Percentiles rank a stretch among this genome's conserved stretches.
Evolutionary conservation across 2,888 invertebrate species (phyloP).

Genomic region (Carterocephalus palaemon): DNA sequence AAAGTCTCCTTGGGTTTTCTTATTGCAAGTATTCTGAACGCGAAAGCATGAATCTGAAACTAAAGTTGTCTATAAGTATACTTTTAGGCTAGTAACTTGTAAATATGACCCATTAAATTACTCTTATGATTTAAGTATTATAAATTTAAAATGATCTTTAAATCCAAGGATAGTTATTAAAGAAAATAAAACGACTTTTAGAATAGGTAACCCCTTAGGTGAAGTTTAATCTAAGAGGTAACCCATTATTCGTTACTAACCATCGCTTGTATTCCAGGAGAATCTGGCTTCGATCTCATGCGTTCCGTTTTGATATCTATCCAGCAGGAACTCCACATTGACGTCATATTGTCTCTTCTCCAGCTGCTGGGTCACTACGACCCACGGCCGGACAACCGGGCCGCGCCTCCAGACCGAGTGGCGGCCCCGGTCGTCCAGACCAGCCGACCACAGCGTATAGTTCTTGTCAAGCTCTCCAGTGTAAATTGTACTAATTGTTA

Average conservation of each 20-base stretch:
- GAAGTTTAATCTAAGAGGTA: too few relatives aligned
- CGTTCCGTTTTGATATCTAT: constrained; percentile 21
- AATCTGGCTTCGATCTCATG: constrained; percentile 32
- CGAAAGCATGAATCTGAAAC: constrained; percentile 37
- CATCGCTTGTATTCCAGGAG: constrained; percentile 40
- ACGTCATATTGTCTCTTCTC: constrained; percentile 29
- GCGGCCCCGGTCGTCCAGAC: constrained; percentile 34
- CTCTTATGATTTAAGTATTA: too few relatives aligned
- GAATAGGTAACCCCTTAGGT: too few relatives aligned
- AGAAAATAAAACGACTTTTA: too few relatives aligned
- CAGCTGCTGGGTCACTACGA: constrained; percentile 8
- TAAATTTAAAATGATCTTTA: too few relatives aligned
- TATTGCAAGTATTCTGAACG: constrained; percentile 41
- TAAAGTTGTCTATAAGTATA: too few relatives aligned
- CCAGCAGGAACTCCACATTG: constrained; percentile 25
- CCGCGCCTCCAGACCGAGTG: constrained; percentile 40
- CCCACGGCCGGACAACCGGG: constrained; percentile 33
- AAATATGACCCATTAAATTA: too few relatives aligned
- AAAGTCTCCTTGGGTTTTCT: constrained; percentile 24
- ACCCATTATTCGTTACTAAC: too few relatives aligned
- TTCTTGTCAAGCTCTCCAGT: constrained; percentile 18
- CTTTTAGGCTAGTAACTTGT: too few relatives aligned
- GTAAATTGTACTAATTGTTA: constrained; percentile 3
- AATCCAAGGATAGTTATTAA: too few relatives aligned
- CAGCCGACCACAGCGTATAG: constrained; percentile 41